Percentiles rank a stretch among this genome's conserved stretches.
Evolutionary conservation across 2,797 vertebrate genomes (phyloP).

Genomic region (Aplochiton taeniatus): DNA sequence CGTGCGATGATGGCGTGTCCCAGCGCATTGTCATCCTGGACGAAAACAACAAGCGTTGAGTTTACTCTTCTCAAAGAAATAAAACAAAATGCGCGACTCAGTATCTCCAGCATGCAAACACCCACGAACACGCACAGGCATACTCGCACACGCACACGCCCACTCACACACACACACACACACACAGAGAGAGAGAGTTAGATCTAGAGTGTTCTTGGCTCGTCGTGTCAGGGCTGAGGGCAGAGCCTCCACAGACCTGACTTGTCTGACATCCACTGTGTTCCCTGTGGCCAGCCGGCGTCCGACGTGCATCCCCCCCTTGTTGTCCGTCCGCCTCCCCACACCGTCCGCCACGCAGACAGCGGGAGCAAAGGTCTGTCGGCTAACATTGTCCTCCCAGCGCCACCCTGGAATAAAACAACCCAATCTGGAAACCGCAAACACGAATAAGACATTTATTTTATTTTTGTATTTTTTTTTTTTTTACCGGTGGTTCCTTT

Average conservation of each 20-base stretch:
- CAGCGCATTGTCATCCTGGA: no score
- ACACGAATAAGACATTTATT: no score
- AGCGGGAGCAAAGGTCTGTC: no score
- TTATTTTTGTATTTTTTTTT: no score
- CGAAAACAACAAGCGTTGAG: no score
- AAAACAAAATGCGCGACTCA: no score
- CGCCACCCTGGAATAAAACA: conserved; percentile 11
- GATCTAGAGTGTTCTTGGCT: conserved; percentile 19
- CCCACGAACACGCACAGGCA: not conserved
- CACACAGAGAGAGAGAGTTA: not conserved
- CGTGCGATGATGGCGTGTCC: no score
- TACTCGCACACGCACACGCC: not conserved
- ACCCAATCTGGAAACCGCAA: conserved; percentile 18
- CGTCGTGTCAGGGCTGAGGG: conserved; percentile 26
- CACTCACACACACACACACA: not conserved
- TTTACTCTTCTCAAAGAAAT: no score
- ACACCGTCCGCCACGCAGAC: no score
- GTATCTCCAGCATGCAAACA: no score
- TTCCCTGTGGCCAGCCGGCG: conserved; percentile 37
- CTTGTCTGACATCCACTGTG: conserved; percentile 56
- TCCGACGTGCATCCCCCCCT: conserved; percentile 3
- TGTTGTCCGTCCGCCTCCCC: not conserved
- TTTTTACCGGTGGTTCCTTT: no score
- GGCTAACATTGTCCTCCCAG: not conserved
- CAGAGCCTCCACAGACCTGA: conserved; percentile 52